These are phyloP conservation scores for Echinometra lucunter DNA, from an alignment of 53 echinoderm and acorn worm genomes.

Conservation along the genomic window DNA sequence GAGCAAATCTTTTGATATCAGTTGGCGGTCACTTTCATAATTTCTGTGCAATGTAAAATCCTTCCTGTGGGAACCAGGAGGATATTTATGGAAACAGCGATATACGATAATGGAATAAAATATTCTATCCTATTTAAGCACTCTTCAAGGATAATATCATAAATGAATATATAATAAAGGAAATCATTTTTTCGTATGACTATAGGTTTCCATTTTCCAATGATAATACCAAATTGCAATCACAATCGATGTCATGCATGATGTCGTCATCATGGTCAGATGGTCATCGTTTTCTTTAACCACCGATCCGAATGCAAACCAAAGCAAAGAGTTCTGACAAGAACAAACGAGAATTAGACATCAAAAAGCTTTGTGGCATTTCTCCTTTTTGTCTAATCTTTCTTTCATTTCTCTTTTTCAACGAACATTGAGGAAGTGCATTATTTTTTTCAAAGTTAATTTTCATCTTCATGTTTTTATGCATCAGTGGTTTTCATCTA, in stretches of 20 bases:
- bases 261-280: too few relatives aligned
- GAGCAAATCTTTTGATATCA: slow-evolving; percentile 53
- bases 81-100: slow-evolving; percentile 23
- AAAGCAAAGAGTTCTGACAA: not conserved
- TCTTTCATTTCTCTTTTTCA: not conserved
- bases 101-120: slow-evolving; percentile 38
- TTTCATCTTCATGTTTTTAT: too few relatives aligned
- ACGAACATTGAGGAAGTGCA: too few relatives aligned
- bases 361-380: too few relatives aligned
- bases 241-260: not conserved
- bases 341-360: not conserved
- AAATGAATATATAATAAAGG: slow-evolving; percentile 8
- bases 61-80: not conserved
- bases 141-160: slow-evolving; percentile 47
- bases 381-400: not conserved
- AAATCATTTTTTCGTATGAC: not conserved
- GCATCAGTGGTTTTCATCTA: too few relatives aligned
- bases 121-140: slow-evolving; percentile 36
- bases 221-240: not conserved
- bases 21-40: slow-evolving; percentile 54
- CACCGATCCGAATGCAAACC: not conserved
- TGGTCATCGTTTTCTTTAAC: too few relatives aligned
- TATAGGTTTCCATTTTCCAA: not conserved
- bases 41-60: slow-evolving; percentile 34
- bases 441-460: too few relatives aligned